Conservation (phyloP, 1,140 invertebrate species). For the Drosophila suzukii region DNA sequence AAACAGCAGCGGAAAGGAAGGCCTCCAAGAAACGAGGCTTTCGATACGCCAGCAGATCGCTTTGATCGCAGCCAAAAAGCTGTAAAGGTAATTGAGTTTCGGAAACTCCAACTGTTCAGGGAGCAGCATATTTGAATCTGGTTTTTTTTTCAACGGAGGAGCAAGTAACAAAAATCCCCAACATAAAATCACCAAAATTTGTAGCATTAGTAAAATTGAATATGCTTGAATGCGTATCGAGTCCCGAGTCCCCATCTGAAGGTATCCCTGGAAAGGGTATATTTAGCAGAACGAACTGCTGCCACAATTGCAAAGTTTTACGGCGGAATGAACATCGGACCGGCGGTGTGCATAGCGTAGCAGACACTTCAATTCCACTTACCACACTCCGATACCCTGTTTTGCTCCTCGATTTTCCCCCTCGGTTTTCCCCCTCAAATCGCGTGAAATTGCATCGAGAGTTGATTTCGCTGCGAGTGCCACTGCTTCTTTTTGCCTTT, state of each 20-base stretch:
- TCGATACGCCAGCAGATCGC: background rate
- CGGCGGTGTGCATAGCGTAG: conserved; percentile 24
- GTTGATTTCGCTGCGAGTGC: conserved; percentile 58
- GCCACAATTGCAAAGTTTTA: conserved; percentile 44
- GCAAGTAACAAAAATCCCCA: background rate
- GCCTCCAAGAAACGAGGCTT: background rate
- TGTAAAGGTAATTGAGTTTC: background rate
- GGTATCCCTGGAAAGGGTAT: conserved; percentile 6
- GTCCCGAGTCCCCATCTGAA: background rate
- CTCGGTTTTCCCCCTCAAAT: background rate
- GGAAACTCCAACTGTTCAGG: too few species aligned
- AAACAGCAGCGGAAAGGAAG: background rate
- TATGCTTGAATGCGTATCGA: background rate
- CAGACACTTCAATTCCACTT: conserved; percentile 47
- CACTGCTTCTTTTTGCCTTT: conserved; percentile 40
- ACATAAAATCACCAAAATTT: background rate
- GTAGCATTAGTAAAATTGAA: background rate
- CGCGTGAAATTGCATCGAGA: conserved; percentile 62
- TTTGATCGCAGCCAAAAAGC: background rate
- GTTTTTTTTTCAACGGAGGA: too few species aligned
- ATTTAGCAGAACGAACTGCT: conserved; percentile 1
- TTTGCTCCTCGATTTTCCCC: background rate
- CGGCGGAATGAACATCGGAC: conserved; percentile 33
- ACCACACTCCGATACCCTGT: conserved; percentile 7
- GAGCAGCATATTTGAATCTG: too few species aligned